Conservation (phyloP, 2,888 invertebrate genomes). For the Congeria kusceri region DNA sequence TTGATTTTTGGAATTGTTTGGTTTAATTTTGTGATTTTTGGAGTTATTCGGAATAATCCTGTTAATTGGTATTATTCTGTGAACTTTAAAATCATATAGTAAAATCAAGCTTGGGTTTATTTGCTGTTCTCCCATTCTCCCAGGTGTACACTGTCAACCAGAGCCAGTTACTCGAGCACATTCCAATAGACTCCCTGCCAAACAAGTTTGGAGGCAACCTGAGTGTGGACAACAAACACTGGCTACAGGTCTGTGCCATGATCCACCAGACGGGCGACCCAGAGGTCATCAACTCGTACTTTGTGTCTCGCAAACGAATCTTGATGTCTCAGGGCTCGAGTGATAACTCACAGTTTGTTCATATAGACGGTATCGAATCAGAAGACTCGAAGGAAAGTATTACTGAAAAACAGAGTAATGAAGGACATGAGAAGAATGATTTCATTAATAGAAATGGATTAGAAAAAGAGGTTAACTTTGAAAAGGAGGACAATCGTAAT, state of each 20-base stretch:
- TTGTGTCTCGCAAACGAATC: slow-evolving; percentile 65
- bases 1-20: no score
- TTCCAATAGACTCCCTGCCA: slow-evolving; percentile 95
- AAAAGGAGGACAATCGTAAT: slow-evolving; percentile 64
- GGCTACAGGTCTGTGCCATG: slow-evolving; percentile 89
- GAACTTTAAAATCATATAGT: no score
- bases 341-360: slow-evolving; percentile 70
- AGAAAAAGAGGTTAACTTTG: slow-evolving; percentile 73
- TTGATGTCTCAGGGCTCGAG: slow-evolving; percentile 70
- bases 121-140: slow-evolving; percentile 10
- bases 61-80: no score
- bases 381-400: slow-evolving; percentile 81
- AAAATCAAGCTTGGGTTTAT: no score
- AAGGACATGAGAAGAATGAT: slow-evolving; percentile 85
- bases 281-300: slow-evolving; percentile 73
- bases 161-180: slow-evolving; percentile 94
- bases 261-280: slow-evolving; percentile 69
- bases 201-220: slow-evolving; percentile 94
- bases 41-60: no score
- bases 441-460: slow-evolving; percentile 64
- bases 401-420: slow-evolving; percentile 89
- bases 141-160: slow-evolving; percentile 95
- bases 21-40: no score
- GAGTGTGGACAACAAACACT: slow-evolving; percentile 94
- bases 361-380: slow-evolving; percentile 75